Evolutionary conservation across 2,888 invertebrate species (phyloP), one percentile per base, ranked within the genome.

Genomic region (Unio pictorum): DNA sequence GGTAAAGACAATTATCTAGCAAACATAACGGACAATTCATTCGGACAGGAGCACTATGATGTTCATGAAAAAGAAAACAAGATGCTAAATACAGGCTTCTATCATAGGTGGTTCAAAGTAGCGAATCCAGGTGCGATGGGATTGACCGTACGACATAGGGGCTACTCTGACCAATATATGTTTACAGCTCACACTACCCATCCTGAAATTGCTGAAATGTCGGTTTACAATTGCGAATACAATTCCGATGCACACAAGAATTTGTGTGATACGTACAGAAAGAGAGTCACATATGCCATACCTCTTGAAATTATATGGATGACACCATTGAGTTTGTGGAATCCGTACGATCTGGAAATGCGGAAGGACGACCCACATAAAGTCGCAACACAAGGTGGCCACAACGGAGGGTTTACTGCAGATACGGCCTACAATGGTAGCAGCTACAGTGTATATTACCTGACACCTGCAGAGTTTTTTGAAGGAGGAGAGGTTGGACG

Each of bases 221-320:
- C 71, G 1, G 61, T 75, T 23, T 67, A 64, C 6, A 68, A 57
- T 18, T 75, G 76, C 61, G 26, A 68, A 15, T 64, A 55, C 11
- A 28, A 18, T 4, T 6, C 11, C 4, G n/a, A 30, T 5, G 62
- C 28, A 45, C 34, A 58, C 26, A 3, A 68, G 45, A 63, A 67
- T 34, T 71, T 74, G 4, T 79, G 78, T 61, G 68, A 66, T 3
- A 66, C 60, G 6, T 30, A 63, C 11, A 62, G 66, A 17, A 71
- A 81, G 56, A 61, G 81, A 58, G 80, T 76, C 64, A 77, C 85
- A 4, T 86, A 82, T 64, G 85, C 87, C 45, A 81, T 87, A 4
- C 87, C 86, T 0, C 73, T 87, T 34, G 87, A 87, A 68, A 73
- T 87, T 55, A 73, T 86, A 63, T 87, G 80, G 79, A 58, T 82